Conservation (phyloP, 2,797 vertebrate species). For the Enteromius unitaeniatus region DNA sequence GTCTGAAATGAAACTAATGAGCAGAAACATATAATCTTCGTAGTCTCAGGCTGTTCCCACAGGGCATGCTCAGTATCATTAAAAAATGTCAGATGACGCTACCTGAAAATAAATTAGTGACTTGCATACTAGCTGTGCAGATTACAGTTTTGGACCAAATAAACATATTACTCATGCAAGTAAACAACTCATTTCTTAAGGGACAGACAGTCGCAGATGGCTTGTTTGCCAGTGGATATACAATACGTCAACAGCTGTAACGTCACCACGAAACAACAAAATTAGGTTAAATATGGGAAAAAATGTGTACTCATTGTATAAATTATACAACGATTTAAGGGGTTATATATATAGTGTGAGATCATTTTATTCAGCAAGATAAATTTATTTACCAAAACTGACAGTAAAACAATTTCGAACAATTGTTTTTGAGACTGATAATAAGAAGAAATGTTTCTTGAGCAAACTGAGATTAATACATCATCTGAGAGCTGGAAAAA, state of each 20-base stretch:
- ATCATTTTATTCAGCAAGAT: not conserved
- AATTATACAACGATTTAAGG: not conserved
- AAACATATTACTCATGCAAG: conserved; percentile 36
- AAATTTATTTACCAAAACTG: not conserved
- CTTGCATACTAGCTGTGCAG: not conserved
- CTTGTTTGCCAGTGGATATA: not conserved
- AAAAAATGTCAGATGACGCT: not conserved
- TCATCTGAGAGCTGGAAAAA: no score
- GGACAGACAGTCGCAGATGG: conserved; percentile 9
- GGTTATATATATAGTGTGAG: not conserved
- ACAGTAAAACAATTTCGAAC: not conserved
- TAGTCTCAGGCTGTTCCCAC: conserved; percentile 23
- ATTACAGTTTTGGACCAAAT: conserved; percentile 11
- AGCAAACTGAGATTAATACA: no score
- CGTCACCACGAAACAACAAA: not conserved
- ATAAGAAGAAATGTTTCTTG: not conserved
- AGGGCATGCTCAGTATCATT: conserved; percentile 14
- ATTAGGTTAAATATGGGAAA: not conserved
- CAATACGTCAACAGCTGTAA: conserved; percentile 1
- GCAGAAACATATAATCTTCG: conserved; percentile 3
- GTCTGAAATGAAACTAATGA: conserved; percentile 43
- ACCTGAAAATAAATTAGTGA: conserved; percentile 14
- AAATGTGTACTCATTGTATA: not conserved
- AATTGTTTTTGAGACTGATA: not conserved
- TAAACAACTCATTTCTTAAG: conserved; percentile 17